These are phyloP conservation scores for Acipenser oxyrinchus DNA, from an alignment of 2,797 vertebrate species.

Conservation along the genomic window DNA sequence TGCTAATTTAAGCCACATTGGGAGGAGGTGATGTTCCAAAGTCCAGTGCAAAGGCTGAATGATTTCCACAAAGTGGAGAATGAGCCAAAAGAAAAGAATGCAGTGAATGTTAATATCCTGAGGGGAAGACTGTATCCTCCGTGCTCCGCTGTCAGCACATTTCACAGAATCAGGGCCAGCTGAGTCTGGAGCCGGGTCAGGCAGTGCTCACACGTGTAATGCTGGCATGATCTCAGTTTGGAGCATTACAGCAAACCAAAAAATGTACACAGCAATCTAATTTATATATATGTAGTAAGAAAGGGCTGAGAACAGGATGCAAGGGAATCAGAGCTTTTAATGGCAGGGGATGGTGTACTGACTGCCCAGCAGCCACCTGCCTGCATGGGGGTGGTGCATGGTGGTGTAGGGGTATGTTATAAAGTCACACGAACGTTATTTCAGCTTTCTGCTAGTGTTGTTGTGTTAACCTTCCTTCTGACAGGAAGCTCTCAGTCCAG, in stretches of 20 bases:
- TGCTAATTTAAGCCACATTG: background rate
- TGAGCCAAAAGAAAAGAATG: background rate
- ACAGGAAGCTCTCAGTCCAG: slow-evolving; percentile 26
- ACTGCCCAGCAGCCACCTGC: background rate
- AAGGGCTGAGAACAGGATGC: too few species aligned
- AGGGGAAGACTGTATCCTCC: background rate
- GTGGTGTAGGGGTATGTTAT: slow-evolving; percentile 33
- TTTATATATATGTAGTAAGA: too few species aligned
- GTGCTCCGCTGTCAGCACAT: too few species aligned
- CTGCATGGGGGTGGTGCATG: background rate
- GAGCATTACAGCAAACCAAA: too few species aligned
- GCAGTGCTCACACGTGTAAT: too few species aligned
- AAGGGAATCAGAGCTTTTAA: background rate
- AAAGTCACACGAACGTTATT: slow-evolving; percentile 42
- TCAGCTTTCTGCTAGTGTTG: slow-evolving; percentile 31
- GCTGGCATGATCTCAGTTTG: too few species aligned
- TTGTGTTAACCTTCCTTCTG: slow-evolving; percentile 55
- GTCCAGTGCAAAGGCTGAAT: background rate
- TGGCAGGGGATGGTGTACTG: slow-evolving; percentile 9
- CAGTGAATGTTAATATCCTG: background rate
- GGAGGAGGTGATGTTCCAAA: background rate
- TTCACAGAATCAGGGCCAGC: too few species aligned
- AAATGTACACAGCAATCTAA: too few species aligned
- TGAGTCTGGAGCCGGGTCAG: too few species aligned
- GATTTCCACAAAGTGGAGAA: background rate